These are phyloP conservation scores for Drosophila kanekoi DNA, from an alignment of 2,888 invertebrate species.

Conservation along the genomic window DNA sequence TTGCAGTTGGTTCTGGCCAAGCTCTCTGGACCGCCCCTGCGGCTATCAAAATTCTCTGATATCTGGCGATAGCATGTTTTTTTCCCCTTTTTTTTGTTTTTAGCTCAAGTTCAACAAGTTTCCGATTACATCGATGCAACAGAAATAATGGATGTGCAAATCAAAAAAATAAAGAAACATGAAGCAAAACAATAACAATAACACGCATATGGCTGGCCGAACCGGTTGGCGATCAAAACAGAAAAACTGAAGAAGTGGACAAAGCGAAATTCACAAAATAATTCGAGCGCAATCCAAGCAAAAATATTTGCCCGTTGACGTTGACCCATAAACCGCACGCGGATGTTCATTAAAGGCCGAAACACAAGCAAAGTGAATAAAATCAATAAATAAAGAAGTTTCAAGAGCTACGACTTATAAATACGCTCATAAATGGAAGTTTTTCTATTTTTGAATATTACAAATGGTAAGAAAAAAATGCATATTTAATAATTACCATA, in stretches of 20 bases:
- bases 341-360: conserved; percentile 53
- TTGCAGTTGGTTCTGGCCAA: conserved; percentile 17
- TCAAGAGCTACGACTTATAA: background rate
- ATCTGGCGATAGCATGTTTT: background rate
- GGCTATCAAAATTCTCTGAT: conserved; percentile 10
- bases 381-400: conserved; percentile 17
- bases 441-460: too few relatives aligned
- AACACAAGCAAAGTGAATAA: conserved; percentile 32
- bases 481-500: too few relatives aligned
- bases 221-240: conserved; percentile 77
- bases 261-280: conserved; percentile 64
- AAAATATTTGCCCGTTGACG: conserved; percentile 59
- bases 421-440: conserved; percentile 15
- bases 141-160: conserved; percentile 57
- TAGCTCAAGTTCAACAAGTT: conserved; percentile 77
- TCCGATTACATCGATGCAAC: conserved; percentile 54
- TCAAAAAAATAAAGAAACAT: conserved; percentile 22
- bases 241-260: conserved; percentile 62
- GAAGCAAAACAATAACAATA: conserved; percentile 42
- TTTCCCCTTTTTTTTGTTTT: conserved; percentile 47
- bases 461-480: too few relatives aligned
- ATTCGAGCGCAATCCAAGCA: conserved; percentile 61
- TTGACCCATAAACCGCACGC: conserved; percentile 72
- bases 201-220: conserved; percentile 31
- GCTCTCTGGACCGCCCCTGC: background rate